Evolutionary conservation across 2,113 vertebrate genomes (phyloP), one percentile per base, ranked within the genome.

Genomic region (Myiagra hebetior): DNA sequence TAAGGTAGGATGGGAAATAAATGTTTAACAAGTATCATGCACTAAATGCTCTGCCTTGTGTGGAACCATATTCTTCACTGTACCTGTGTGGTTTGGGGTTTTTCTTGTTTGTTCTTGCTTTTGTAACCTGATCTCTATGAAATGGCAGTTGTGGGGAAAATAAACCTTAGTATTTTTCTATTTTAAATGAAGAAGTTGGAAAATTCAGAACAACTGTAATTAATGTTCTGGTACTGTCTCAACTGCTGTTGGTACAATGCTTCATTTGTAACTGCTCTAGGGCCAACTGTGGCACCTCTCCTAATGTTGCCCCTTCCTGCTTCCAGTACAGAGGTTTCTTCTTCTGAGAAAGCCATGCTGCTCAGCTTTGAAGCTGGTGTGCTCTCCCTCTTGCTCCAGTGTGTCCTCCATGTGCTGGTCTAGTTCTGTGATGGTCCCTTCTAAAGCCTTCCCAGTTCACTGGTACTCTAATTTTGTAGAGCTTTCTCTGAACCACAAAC

Each of bases 371-470:
- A 87, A 77, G 76, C 78, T 3, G 8, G 19, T 82, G 85, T 95
- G 87, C 69, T 80, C 46, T 85, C 68, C 82, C 59, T 82, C 67
- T 89, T 7, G 12, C 91, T 93, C 84, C 64, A 91, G 74, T 91
- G 86, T 91, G 86, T 97, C 93, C 65, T 93, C 37, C 21, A 2
- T 97, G 97, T 98, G 96, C 94, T 96, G 97, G 60, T 95, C 92
- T 96, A 93, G 97, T 98, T 98, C 98, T 98, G 98, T 98, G 98
- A 98, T 98, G 98, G 98, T 97, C 97, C 98, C 98, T 98, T 98
- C 96, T 95, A 94, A 95, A 95, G 62, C 91, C 68, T 60, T 96
- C 92, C 89, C 81, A 72, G 83, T 52, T 59, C 49, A 37, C 57
- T 4, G 6, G 37, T 70, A 52, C 16, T 64, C 74, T 49, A 10